phyloP scores from a whole-genome alignment of 1,140 invertebrate species.

The Stratiolaelaps scimitus region DNA sequence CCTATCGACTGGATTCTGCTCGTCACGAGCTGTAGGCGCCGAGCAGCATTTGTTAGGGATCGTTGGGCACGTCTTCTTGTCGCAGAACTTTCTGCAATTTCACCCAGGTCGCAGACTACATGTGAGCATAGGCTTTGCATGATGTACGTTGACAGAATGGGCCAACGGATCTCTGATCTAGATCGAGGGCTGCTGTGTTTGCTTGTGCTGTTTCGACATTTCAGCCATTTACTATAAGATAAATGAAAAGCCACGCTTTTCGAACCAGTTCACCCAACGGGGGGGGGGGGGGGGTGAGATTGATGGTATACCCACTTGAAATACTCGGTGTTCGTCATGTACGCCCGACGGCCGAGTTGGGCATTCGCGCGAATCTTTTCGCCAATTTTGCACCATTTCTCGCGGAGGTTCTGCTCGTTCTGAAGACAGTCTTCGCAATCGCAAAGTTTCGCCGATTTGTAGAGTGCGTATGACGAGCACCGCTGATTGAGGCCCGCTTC shows the following conservation, averaged over 20 bases:
- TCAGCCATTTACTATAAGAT: no score
- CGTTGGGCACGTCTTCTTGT: not conserved
- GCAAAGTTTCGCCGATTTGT: slow-evolving; percentile 17
- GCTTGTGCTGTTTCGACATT: no score
- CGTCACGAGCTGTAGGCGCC: not conserved
- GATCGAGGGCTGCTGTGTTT: not conserved
- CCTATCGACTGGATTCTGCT: slow-evolving; percentile 4
- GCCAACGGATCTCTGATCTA: not conserved
- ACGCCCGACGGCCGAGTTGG: not conserved
- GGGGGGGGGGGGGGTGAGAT: no score
- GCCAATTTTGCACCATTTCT: slow-evolving; percentile 1
- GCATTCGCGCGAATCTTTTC: slow-evolving; percentile 17
- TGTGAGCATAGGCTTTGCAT: not conserved
- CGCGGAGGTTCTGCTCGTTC: slow-evolving; percentile 1
- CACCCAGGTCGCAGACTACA: not conserved
- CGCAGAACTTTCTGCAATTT: slow-evolving; percentile 18
- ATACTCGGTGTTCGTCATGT: not conserved
- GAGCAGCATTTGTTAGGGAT: slow-evolving; percentile 19
- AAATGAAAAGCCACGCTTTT: no score
- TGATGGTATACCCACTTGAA: not conserved
- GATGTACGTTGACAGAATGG: not conserved
- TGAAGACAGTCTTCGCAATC: slow-evolving; percentile 25
- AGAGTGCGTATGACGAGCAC: slow-evolving; percentile 6
- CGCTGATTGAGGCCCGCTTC: not conserved
- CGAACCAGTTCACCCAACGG: no score